Percentiles rank a stretch among this genome's conserved stretches.
phyloP scores from a whole-genome alignment of 2,113 vertebrate species.

The Hassar affinis region DNA sequence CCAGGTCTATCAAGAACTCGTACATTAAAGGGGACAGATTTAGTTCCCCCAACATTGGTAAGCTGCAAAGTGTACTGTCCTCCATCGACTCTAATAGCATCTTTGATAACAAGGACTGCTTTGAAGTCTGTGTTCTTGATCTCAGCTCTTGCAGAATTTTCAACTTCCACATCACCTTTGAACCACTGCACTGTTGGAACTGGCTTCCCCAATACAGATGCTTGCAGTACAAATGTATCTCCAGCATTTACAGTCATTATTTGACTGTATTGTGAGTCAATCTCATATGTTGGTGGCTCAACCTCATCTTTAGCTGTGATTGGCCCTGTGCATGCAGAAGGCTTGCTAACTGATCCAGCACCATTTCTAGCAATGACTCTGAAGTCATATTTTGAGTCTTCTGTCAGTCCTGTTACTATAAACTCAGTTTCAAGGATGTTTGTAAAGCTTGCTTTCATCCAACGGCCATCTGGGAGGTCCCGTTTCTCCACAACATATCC shows the following conservation, averaged over 20 bases:
- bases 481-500: slow-evolving; percentile 95
- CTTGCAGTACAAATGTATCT: slow-evolving; percentile 90
- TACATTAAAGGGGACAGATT: slow-evolving; percentile 85
- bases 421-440: slow-evolving; percentile 91
- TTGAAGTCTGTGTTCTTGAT: slow-evolving; percentile 92
- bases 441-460: slow-evolving; percentile 98
- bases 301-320: slow-evolving; percentile 96
- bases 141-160: slow-evolving; percentile 88
- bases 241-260: slow-evolving; percentile 90
- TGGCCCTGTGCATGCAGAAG: slow-evolving; percentile 91
- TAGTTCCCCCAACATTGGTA: slow-evolving; percentile 91
- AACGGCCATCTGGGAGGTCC: slow-evolving; percentile 93
- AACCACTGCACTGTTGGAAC: slow-evolving; percentile 91
- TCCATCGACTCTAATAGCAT: slow-evolving; percentile 93
- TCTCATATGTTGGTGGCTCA: slow-evolving; percentile 88
- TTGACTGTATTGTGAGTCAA: slow-evolving; percentile 90
- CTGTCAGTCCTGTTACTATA: slow-evolving; percentile 88
- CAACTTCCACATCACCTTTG: slow-evolving; percentile 88
- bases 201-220: slow-evolving; percentile 89
- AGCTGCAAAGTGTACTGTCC: slow-evolving; percentile 92
- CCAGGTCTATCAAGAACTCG: slow-evolving; percentile 95
- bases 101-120: slow-evolving; percentile 88
- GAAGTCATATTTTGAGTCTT: slow-evolving; percentile 94
- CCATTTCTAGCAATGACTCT: slow-evolving; percentile 95
- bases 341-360: slow-evolving; percentile 89